Evolutionary conservation across 2,888 invertebrate species (phyloP), one percentile per base, ranked within the genome.

Genomic region (Himalopsyche tibetana): DNA sequence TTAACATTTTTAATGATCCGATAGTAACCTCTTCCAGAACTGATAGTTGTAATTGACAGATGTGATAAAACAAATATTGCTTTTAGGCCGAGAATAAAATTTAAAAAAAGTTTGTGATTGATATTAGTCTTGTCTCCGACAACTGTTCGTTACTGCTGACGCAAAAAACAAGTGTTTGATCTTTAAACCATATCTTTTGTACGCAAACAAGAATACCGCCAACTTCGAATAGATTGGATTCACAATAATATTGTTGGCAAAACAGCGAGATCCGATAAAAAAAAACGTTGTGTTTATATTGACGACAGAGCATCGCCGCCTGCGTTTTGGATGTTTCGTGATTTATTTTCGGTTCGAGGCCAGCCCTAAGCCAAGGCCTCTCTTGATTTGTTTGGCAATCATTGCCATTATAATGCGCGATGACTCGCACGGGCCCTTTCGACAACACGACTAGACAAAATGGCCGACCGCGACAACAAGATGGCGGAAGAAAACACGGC

Each of bases 261-360:
- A 63, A 63, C 6, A 63, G 19, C n/a, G 19, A 63, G 28, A 63
- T 28, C 19, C 19, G 63, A 19, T 9, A 11, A 15, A 19, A 15
- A 19, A 63, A 63, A 19, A 63, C 63, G 19, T 19, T 63, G 56
- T n/a, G 63, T 63, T 63, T 28, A 28, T 63, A 63, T 19, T 63
- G n/a, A 9, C 5, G 28, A 63, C 19, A 0, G 63, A 63, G 11
- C 63, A 56, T 45, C 45, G 8, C 56, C 56, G 56, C n/a, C 56
- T 45, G 45, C 45, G 45, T 45, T 11, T 45, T 45, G 9, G 51
- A 51, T 51, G 15, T 63, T 63, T 63, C 63, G 63, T 63, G 19
- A 63, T 63, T 63, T 63, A 63, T 63, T 63, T 63, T 19, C 63
- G 19, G n/a, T 63, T 63, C 19, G 63, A 63, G 63, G 63, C 63